Percentiles rank a stretch among this genome's conserved stretches.
phyloP scores from a whole-genome alignment of 1,140 invertebrate species.

The Phocides pigmalion region DNA sequence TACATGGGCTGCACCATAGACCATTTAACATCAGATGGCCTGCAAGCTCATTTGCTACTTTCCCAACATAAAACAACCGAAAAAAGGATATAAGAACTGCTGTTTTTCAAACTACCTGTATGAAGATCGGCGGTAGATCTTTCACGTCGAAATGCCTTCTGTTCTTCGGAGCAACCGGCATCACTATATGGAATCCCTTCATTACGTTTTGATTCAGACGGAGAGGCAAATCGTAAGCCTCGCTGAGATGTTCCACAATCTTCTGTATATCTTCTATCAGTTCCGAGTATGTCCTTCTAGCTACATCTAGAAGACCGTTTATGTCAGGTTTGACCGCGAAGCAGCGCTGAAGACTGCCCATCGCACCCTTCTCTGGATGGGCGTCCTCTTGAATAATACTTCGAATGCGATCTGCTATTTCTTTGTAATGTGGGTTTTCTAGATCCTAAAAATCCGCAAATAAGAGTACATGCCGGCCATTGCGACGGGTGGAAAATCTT shows the following conservation, averaged over 20 bases:
- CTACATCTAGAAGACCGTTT: conserved; percentile 90
- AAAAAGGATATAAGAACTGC: no score
- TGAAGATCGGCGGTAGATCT: conserved; percentile 87
- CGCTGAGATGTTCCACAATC: conserved; percentile 86
- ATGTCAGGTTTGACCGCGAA: conserved; percentile 92
- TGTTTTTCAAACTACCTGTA: conserved; percentile 82
- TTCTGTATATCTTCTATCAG: conserved; percentile 90
- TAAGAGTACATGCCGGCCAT: no score
- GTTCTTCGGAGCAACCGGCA: conserved; percentile 80
- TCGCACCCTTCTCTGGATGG: conserved; percentile 85
- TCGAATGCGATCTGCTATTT: conserved; percentile 87
- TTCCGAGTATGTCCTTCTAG: conserved; percentile 91
- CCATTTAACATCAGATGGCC: no score
- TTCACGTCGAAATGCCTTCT: conserved; percentile 78
- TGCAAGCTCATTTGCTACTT: no score
- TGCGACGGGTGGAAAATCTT: no score
- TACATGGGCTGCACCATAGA: no score
- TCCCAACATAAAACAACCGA: no score
- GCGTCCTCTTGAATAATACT: conserved; percentile 90
- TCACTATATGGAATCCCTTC: conserved; percentile 91
- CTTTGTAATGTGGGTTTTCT: conserved; percentile 72
- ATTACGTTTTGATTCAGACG: conserved; percentile 86
- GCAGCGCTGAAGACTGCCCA: conserved; percentile 91
- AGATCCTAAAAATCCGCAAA: conserved; percentile 51
- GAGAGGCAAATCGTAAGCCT: conserved; percentile 87